Percentiles rank a stretch among this genome's conserved stretches.
Conservation (phyloP, 1,140 invertebrate genomes). For the Hydropsyche tenuis region DNA sequence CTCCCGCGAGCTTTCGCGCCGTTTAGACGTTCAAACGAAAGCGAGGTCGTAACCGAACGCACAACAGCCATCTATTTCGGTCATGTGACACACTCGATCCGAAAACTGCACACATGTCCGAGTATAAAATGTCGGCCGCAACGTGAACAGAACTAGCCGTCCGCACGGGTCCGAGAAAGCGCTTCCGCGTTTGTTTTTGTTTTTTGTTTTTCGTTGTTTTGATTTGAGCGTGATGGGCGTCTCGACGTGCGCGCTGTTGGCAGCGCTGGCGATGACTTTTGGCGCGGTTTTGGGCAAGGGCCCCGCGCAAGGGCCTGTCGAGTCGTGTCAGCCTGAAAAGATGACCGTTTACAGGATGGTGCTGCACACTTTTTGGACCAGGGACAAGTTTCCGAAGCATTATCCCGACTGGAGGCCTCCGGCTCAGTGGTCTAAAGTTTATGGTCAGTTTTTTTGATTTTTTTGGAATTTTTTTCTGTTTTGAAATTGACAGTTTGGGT, state of each 20-base stretch:
- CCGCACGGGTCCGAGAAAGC: too few relatives aligned
- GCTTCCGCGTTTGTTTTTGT: background rate
- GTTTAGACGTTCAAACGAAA: background rate
- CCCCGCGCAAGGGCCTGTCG: conserved; percentile 52
- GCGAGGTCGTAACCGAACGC: background rate
- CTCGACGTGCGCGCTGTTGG: conserved; percentile 23
- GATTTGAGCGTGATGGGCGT: background rate
- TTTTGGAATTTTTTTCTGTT: background rate
- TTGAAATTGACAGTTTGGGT: too few relatives aligned
- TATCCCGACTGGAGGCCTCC: conserved; percentile 90
- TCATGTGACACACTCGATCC: too few relatives aligned
- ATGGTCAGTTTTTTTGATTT: conserved; percentile 71
- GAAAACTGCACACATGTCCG: too few relatives aligned
- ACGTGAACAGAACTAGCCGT: too few relatives aligned
- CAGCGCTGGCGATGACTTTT: conserved; percentile 26
- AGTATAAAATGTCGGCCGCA: too few relatives aligned
- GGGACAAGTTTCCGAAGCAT: conserved; percentile 87
- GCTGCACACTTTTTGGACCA: conserved; percentile 88
- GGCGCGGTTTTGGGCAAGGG: conserved; percentile 30
- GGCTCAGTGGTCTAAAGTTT: conserved; percentile 88
- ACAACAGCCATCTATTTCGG: too few relatives aligned
- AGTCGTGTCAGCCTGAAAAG: conserved; percentile 61
- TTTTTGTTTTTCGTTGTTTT: conserved; percentile 7
- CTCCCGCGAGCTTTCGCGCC: conserved; percentile 3
- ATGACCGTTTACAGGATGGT: conserved; percentile 86